phyloP scores from a whole-genome alignment of 2,888 invertebrate genomes.

The Mycalesis mineus region DNA sequence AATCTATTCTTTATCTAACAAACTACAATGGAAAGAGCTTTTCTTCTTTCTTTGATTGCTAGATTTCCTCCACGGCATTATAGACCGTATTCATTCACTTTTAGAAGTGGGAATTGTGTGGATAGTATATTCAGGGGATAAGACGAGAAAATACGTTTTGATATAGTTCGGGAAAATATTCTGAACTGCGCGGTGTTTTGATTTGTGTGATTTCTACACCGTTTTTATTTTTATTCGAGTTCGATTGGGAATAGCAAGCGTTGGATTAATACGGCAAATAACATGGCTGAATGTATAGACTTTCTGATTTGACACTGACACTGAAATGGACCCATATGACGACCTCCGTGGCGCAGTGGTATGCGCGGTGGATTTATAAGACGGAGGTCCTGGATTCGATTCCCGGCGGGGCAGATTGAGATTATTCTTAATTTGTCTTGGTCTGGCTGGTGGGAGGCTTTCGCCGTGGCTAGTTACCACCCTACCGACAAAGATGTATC shows the following conservation, averaged over 20 bases:
- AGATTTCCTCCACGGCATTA: neutral
- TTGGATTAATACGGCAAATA: too few relatives aligned
- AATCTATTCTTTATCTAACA: neutral
- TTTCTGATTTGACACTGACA: too few relatives aligned
- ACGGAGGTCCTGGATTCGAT: too few relatives aligned
- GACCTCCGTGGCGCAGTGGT: too few relatives aligned
- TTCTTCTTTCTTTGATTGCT: neutral
- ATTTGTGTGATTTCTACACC: neutral
- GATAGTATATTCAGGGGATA: neutral
- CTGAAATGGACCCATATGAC: too few relatives aligned
- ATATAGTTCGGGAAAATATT: slow-evolving; percentile 9
- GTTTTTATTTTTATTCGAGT: slow-evolving; percentile 5
- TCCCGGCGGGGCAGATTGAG: too few relatives aligned
- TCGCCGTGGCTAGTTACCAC: too few relatives aligned
- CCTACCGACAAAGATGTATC: too few relatives aligned
- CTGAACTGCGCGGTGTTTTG: neutral
- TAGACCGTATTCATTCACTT: neutral
- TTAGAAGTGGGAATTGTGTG: slow-evolving; percentile 3
- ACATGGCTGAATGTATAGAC: too few relatives aligned
- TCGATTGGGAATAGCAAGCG: neutral
- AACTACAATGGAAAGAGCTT: neutral
- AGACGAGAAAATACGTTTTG: slow-evolving; percentile 6
- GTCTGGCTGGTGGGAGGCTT: too few relatives aligned
- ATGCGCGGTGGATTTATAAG: too few relatives aligned
- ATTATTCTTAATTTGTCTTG: too few relatives aligned